Evolutionary conservation across 2,888 invertebrate species (phyloP).

Genomic region (Andricus quercusramuli): DNA sequence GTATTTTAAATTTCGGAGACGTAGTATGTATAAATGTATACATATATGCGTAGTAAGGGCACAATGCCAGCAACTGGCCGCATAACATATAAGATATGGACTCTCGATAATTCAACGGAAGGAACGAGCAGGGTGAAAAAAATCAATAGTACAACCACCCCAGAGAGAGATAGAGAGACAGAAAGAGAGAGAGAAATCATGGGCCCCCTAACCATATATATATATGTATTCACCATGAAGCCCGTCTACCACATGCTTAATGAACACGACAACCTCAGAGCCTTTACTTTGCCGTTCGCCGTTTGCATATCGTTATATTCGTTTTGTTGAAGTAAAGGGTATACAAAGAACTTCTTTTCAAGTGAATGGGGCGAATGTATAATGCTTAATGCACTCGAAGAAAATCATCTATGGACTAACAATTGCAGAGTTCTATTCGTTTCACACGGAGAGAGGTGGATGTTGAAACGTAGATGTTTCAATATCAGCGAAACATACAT

Average conservation of each 20-base stretch:
- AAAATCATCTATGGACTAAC: slow-evolving; percentile 8
- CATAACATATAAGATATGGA: slow-evolving; percentile 60
- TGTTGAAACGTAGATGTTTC: too few relatives aligned
- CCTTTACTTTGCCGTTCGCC: slow-evolving; percentile 44
- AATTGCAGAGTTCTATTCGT: too few relatives aligned
- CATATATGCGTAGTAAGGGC: slow-evolving; percentile 22
- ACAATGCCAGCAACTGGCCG: slow-evolving; percentile 51
- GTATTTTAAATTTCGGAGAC: too few relatives aligned
- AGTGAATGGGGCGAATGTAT: slow-evolving; percentile 30
- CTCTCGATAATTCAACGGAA: slow-evolving; percentile 73
- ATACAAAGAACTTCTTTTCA: slow-evolving; percentile 12
- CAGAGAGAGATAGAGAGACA: slow-evolving; percentile 53
- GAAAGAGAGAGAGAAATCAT: slow-evolving; percentile 45
- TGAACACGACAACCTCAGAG: slow-evolving; percentile 57
- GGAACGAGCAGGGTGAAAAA: slow-evolving; percentile 65
- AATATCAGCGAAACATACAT: too few relatives aligned
- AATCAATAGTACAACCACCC: slow-evolving; percentile 74
- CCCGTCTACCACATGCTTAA: slow-evolving; percentile 64
- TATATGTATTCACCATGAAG: slow-evolving; percentile 49
- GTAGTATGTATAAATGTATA: not conserved
- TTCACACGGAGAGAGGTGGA: too few relatives aligned
- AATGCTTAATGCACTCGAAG: slow-evolving; percentile 29
- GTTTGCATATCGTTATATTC: slow-evolving; percentile 24
- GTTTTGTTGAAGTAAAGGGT: not conserved
- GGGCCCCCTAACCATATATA: slow-evolving; percentile 49